Evolutionary conservation across 2,888 invertebrate genomes (phyloP).

Genomic region (Drosophila tanythrix): DNA sequence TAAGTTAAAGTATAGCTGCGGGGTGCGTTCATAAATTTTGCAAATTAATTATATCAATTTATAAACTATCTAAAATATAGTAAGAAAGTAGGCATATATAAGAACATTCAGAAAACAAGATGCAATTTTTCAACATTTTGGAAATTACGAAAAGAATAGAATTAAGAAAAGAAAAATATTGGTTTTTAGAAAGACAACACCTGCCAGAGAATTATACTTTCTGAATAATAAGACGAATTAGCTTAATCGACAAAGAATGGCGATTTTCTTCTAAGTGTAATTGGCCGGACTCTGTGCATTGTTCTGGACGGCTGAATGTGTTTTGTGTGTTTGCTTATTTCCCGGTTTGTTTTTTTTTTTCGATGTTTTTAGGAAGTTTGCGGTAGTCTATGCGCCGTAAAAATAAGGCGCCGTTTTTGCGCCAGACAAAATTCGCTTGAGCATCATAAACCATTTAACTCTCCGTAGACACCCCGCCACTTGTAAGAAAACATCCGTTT

Average conservation of each 20-base stretch:
- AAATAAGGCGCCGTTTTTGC: conserved; percentile 29
- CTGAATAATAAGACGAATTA: background rate
- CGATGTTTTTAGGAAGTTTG: conserved; percentile 54
- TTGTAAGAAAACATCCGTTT: conserved; percentile 15
- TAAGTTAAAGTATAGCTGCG: background rate
- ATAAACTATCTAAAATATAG: background rate
- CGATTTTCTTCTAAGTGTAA: background rate
- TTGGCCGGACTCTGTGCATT: conserved; percentile 34
- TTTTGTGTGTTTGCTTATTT: conserved; percentile 3
- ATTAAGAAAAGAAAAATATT: background rate
- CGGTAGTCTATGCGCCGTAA: conserved; percentile 39
- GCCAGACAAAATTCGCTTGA: conserved; percentile 46
- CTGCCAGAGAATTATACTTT: background rate
- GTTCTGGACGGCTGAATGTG: conserved; percentile 29
- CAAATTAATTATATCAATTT: background rate
- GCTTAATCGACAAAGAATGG: background rate
- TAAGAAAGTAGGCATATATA: background rate
- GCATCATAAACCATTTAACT: conserved; percentile 56
- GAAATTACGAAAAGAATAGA: background rate
- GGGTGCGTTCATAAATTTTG: background rate
- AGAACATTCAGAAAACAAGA: background rate
- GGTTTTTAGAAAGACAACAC: too few relatives aligned
- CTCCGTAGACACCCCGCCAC: conserved; percentile 24
- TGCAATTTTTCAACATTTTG: background rate
- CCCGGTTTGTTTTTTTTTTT: conserved; percentile 28